These are phyloP conservation scores for Megalonaias nervosa DNA, from an alignment of 1,140 invertebrate genomes.

Conservation along the genomic window DNA sequence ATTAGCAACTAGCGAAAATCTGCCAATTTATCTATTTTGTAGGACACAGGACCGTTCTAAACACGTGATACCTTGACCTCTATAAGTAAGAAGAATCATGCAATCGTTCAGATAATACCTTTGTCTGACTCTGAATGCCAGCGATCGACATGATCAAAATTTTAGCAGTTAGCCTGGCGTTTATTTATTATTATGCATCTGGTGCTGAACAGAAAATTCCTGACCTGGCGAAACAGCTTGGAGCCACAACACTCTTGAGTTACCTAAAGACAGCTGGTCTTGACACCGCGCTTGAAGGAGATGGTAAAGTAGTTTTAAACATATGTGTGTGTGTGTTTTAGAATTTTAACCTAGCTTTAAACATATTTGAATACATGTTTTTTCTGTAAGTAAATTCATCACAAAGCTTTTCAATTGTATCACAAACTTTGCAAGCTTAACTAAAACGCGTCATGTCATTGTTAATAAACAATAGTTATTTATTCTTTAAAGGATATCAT, in stretches of 20 bases:
- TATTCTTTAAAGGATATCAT: too few relatives aligned
- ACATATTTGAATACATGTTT: neutral
- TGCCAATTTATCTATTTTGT: too few relatives aligned
- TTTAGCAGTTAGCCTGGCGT: too few relatives aligned
- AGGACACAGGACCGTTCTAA: too few relatives aligned
- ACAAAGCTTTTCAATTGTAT: too few relatives aligned
- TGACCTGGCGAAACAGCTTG: slow-evolving; percentile 18
- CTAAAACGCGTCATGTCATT: neutral
- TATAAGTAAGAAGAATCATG: too few relatives aligned
- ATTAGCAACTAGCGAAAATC: too few relatives aligned
- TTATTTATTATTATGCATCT: neutral
- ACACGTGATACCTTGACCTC: too few relatives aligned
- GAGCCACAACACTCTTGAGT: slow-evolving; percentile 20
- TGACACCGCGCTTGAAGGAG: slow-evolving; percentile 6
- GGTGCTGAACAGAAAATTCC: slow-evolving; percentile 2
- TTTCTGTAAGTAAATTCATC: neutral
- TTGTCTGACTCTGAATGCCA: too few relatives aligned
- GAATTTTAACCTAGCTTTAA: neutral
- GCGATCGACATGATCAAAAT: too few relatives aligned
- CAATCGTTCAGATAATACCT: too few relatives aligned
- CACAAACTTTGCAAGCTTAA: neutral
- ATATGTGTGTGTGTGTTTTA: neutral
- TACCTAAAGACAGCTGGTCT: slow-evolving; percentile 15
- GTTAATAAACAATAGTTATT: neutral
- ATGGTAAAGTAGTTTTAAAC: slow-evolving; percentile 3